Evolutionary conservation across 2,888 invertebrate species (phyloP).

Genomic region (Lasioglossum morio): DNA sequence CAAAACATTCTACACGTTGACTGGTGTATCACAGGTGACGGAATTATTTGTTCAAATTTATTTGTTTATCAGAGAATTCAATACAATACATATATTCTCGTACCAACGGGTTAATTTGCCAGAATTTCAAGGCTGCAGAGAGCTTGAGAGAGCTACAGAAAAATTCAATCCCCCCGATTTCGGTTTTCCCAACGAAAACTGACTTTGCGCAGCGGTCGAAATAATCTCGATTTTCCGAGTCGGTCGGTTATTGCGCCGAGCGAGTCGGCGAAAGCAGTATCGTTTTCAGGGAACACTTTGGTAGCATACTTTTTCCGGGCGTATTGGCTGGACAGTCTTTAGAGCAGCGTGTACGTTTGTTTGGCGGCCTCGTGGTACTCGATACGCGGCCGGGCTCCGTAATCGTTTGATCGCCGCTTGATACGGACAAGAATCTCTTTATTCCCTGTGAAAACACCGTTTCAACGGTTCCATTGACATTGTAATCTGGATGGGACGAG

Average conservation of each 20-base stretch:
- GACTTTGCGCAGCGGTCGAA: neutral
- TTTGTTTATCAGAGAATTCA: neutral
- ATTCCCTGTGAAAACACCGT: conserved; percentile 57
- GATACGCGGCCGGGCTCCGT: conserved; percentile 12
- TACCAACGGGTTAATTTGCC: neutral
- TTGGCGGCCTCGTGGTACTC: conserved; percentile 7
- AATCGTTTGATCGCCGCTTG: conserved; percentile 52
- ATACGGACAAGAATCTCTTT: conserved; percentile 56
- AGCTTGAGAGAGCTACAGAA: neutral
- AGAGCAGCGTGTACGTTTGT: conserved; percentile 24
- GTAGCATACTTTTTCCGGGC: neutral
- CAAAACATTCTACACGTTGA: too few relatives aligned
- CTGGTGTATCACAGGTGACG: too few relatives aligned
- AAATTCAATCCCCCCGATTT: neutral
- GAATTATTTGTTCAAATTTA: neutral
- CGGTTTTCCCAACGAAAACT: neutral
- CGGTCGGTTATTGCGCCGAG: neutral
- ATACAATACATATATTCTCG: neutral
- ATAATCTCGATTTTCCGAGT: neutral
- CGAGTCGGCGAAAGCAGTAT: neutral
- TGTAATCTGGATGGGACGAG: conserved; percentile 52
- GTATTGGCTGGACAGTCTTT: conserved; percentile 23
- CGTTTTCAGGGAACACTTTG: neutral
- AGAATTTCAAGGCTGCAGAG: neutral
- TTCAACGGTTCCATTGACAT: conserved; percentile 58